Conservation (phyloP, 2,113 vertebrate species). For the Tyrannus savana region DNA sequence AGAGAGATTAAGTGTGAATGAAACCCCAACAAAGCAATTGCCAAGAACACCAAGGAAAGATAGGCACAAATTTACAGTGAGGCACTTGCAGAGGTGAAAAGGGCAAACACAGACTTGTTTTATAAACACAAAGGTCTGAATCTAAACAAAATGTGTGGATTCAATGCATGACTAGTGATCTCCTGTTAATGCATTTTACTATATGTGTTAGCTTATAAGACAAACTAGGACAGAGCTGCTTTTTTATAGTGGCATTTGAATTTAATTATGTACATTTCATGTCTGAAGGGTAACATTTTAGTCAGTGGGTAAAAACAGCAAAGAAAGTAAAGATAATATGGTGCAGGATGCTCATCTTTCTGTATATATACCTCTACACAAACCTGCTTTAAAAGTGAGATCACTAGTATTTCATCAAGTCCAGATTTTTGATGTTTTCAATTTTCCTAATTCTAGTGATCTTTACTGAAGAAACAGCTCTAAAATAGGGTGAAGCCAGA, state of each 20-base stretch:
- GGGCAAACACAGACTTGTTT: not conserved
- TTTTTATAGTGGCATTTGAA: not conserved
- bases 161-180: not conserved
- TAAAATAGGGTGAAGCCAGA: not conserved
- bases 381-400: not conserved
- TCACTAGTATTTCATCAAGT: not conserved
- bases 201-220: not conserved
- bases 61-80: not conserved
- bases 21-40: too few species aligned
- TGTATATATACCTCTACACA: not conserved
- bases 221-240: not conserved
- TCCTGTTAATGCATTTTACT: not conserved
- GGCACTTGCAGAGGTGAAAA: not conserved
- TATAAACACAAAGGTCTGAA: not conserved
- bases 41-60: not conserved
- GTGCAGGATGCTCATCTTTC: not conserved
- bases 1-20: not conserved
- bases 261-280: not conserved
- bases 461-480: not conserved
- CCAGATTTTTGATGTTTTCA: not conserved
- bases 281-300: not conserved
- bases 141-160: not conserved
- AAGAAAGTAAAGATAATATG: not conserved
- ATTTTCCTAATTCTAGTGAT: not conserved
- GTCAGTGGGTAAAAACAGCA: not conserved